A percentile compares a stretch with the other conserved stretches of the same genome.
Conservation (phyloP, 2,797 vertebrate genomes). For the Megaceryle alcyon region DNA sequence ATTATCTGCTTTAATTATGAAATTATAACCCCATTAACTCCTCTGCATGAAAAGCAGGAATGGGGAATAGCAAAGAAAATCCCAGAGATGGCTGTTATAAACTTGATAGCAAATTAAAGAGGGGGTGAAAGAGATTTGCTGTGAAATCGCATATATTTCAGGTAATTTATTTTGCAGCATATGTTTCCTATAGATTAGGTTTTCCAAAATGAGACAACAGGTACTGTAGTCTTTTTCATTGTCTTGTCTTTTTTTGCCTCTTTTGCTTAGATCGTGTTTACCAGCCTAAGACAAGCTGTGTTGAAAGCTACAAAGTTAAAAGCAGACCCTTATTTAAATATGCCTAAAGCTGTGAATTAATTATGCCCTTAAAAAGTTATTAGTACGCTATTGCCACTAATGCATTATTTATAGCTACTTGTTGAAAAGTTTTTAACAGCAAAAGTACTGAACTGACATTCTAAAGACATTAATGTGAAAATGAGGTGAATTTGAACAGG, state of each 20-base stretch:
- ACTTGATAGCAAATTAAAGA: constrained; percentile 69
- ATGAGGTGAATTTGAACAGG: constrained; percentile 71
- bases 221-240: not conserved
- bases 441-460: constrained; percentile 80
- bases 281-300: not conserved
- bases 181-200: constrained; percentile 54
- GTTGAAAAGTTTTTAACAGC: constrained; percentile 80
- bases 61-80: constrained; percentile 72
- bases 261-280: not conserved
- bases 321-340: constrained; percentile 68
- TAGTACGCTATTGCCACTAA: constrained; percentile 80
- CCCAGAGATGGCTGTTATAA: constrained; percentile 72
- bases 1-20: constrained; percentile 82
- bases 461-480: constrained; percentile 80
- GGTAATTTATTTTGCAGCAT: constrained; percentile 58
- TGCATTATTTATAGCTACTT: constrained; percentile 85
- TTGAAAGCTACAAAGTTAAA: constrained; percentile 55
- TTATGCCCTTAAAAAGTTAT: constrained; percentile 82
- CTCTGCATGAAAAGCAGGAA: constrained; percentile 70
- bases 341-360: constrained; percentile 82
- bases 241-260: not conserved
- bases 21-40: constrained; percentile 84
- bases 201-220: not conserved
- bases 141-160: constrained; percentile 22
- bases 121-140: not conserved